A percentile compares a stretch with the other conserved stretches of the same genome.
Conservation (phyloP, 2,797 vertebrate genomes). For the Oryzias dopingdopingensis region DNA sequence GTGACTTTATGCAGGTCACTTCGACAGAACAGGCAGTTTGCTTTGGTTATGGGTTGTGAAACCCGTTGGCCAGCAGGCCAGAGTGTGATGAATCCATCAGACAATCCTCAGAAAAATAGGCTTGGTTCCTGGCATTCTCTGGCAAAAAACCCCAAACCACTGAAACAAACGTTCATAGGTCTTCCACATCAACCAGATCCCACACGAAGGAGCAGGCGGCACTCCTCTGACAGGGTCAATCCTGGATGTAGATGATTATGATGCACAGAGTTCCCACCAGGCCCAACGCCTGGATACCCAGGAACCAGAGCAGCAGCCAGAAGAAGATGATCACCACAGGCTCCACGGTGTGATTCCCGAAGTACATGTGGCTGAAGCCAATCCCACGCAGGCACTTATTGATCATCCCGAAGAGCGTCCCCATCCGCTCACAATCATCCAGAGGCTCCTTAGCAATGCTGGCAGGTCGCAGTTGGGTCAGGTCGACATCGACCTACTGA, state of each 20-base stretch:
- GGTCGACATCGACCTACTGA: constrained; percentile 35
- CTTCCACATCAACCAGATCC: no score
- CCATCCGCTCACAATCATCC: constrained; percentile 93
- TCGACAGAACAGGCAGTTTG: no score
- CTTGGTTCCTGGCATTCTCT: no score
- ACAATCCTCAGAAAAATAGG: no score
- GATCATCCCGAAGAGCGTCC: constrained; percentile 93
- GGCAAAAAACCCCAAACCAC: no score
- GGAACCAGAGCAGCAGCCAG: constrained; percentile 94
- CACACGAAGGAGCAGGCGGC: background rate
- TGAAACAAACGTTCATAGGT: no score
- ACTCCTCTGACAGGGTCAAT: constrained; percentile 53
- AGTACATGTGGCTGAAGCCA: constrained; percentile 94
- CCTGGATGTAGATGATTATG: constrained; percentile 95
- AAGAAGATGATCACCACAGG: constrained; percentile 92
- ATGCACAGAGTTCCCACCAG: constrained; percentile 94
- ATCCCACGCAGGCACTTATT: constrained; percentile 90
- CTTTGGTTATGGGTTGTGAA: no score
- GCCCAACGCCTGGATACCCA: constrained; percentile 92
- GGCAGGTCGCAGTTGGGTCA: constrained; percentile 12
- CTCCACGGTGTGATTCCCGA: constrained; percentile 93
- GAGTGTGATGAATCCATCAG: no score
- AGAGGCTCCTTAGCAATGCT: constrained; percentile 32
- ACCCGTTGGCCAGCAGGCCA: no score
- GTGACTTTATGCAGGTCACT: no score